Base-by-base conservation (phyloP, 2,888 invertebrate species). In the Caenorhabditis drosophilae region DNA sequence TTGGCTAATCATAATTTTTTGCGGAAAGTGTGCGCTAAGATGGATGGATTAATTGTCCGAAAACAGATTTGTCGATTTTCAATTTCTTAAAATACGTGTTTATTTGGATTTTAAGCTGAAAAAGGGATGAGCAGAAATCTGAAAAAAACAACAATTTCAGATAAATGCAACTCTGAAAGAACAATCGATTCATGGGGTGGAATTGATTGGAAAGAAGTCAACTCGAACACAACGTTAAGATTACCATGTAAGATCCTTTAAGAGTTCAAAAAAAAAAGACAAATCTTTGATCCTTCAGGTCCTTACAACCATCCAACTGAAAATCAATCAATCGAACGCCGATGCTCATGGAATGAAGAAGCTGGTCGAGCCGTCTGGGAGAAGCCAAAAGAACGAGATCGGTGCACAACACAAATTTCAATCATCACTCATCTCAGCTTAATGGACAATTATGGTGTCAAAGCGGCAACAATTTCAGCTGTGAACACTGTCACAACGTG, bases 391-490 rank as follows among this genome's bases (percentile, higher is more conserved):
- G 69, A 70, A 49, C 25, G 51, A 6, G 71, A 67, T 35, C 56
- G 61, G 15, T 76, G 75, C 42, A 64, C 68, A 40, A 46, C 58
- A 35, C 73, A 80, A 73, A 67, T 70, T 35, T 78, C 81, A n/a
- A 67, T 81, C 2, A 59, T 82, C 2, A 78, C 78, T 15, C 81
- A 81, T 62, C 62, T 81, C n/a, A 80, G 78, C 16, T 72, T 82
- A 45, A 58, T 82, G 31, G 80, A 77, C 1, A 81, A 77, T 7
- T 81, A 75, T 52, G 76, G 76, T 2, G 72, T 70, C 11, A 71
- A 68, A 22, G 80, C 78, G 1, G 67, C 76, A 16, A 69, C 75
- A 0, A 68, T 76, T 15, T 78, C 80, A 4, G 77, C 80, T 0
- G 64, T 81, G 6, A 66, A 72, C 40, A 80, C 81, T 4, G 81